These are phyloP conservation scores for Circaetus cinerascens DNA, from an alignment of 2,113 vertebrate species.

Conservation along the genomic window DNA sequence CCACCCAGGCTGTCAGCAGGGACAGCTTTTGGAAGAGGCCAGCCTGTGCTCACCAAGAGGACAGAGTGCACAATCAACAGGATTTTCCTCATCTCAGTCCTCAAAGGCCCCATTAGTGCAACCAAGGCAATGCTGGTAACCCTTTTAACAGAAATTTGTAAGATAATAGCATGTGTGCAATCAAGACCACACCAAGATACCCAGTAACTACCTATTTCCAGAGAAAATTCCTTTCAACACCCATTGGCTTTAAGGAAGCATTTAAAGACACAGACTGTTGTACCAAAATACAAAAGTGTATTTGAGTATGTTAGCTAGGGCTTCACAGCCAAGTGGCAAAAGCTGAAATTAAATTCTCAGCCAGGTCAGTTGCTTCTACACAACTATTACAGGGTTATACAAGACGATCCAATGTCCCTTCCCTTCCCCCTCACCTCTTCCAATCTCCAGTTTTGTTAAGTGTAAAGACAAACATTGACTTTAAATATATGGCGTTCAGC, in stretches of 20 bases:
- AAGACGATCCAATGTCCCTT: background rate
- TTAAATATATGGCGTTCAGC: background rate
- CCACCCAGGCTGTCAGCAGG: background rate
- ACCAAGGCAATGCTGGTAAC: background rate
- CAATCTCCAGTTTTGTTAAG: background rate
- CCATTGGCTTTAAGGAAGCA: background rate
- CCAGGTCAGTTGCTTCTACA: background rate
- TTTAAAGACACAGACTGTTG: background rate
- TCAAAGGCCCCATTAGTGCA: background rate
- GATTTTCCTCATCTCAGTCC: background rate
- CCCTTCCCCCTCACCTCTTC: background rate
- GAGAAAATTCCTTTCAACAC: background rate
- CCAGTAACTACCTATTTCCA: background rate
- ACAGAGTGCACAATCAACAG: background rate
- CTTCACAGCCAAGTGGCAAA: background rate
- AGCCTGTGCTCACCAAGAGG: background rate
- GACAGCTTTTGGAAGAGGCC: background rate
- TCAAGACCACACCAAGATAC: background rate
- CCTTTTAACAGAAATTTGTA: background rate
- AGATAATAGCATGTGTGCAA: background rate
- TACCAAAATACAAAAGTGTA: background rate
- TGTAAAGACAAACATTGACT: background rate
- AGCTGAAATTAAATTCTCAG: background rate
- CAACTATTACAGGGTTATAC: background rate
- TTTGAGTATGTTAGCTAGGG: background rate